These are phyloP conservation scores for Hippopotamus amphibius DNA, from an alignment of 2,113 vertebrate genomes.

Conservation along the genomic window DNA sequence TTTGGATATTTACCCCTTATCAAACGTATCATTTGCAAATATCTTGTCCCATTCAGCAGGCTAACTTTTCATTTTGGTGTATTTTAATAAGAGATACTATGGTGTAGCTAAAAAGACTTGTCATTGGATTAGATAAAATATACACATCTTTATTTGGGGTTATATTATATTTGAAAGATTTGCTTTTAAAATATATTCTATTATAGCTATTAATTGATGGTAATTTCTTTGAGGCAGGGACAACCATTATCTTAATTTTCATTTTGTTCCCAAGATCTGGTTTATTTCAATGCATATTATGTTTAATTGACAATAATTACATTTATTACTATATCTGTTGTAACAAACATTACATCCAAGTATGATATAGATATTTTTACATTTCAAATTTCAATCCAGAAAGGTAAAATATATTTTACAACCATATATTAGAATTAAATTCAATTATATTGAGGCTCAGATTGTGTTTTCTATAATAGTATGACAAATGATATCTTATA, in stretches of 20 bases:
- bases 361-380: no score
- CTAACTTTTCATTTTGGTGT: not conserved
- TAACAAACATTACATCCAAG: no score
- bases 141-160: not conserved
- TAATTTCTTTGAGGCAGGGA: not conserved
- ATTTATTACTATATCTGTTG: no score
- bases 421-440: no score
- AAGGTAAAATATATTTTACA: no score
- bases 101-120: not conserved
- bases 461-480: no score
- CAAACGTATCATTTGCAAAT: no score
- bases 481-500: no score
- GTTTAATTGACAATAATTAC: not conserved
- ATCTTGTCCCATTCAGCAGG: no score
- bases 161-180: slow-evolving; percentile 8
- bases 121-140: not conserved
- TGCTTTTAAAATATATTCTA: slow-evolving; percentile 26
- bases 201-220: not conserved
- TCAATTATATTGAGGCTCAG: no score
- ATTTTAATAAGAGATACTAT: slow-evolving; percentile 23
- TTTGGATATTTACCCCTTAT: no score
- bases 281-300: not conserved
- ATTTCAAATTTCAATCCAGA: no score
- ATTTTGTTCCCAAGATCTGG: not conserved
- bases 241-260: not conserved